Conservation (phyloP, 2,797 vertebrate genomes). For the Oreonectes daqikongensis region DNA sequence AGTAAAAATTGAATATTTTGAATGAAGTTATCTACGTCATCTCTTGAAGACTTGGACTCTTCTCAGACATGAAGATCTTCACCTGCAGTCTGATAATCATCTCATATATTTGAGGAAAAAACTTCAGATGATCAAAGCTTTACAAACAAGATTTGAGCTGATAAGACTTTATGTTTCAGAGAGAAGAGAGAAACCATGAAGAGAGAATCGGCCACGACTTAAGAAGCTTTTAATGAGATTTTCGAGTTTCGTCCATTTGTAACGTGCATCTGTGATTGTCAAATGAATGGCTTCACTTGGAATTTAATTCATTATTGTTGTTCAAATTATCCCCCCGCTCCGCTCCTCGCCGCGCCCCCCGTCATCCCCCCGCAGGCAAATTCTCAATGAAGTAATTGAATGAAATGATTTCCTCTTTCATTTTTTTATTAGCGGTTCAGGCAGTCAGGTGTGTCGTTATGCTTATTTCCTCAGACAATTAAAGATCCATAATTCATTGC, state of each 20-base stretch:
- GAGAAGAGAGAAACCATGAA: no score
- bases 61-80: no score
- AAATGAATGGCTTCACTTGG: conserved; percentile 28
- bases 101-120: no score
- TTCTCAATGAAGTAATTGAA: conserved; percentile 50
- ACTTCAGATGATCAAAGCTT: no score
- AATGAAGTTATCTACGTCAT: no score
- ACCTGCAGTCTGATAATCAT: no score
- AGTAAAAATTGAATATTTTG: no score
- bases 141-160: no score
- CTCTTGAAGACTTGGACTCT: no score
- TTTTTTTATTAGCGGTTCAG: conserved; percentile 52
- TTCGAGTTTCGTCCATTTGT: not conserved
- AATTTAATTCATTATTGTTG: conserved; percentile 55
- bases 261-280: conserved; percentile 9
- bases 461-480: conserved; percentile 60
- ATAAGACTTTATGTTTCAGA: no score
- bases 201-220: not conserved
- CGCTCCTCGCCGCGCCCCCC: not conserved
- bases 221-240: conserved; percentile 5
- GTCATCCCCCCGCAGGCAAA: conserved; percentile 16
- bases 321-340: conserved; percentile 32
- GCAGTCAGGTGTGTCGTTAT: conserved; percentile 54
- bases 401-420: conserved; percentile 52
- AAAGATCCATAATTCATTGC: conserved; percentile 58